Evolutionary conservation across 2,113 vertebrate genomes (phyloP).

Genomic region (Nematolebias whitei): DNA sequence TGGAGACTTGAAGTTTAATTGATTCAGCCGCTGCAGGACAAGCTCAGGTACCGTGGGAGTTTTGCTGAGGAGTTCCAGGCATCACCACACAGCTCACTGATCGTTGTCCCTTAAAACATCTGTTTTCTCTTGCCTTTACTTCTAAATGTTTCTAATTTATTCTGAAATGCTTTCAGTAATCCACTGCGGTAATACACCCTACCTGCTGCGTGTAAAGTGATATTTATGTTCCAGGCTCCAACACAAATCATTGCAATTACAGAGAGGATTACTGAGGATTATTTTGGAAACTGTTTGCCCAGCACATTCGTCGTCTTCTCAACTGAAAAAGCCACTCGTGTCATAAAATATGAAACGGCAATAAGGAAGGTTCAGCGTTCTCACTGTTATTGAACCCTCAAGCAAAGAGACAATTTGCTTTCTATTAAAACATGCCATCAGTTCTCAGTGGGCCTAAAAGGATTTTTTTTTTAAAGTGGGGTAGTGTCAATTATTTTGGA

Average conservation of each 20-base stretch:
- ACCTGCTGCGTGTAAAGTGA: background rate
- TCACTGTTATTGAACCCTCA: background rate
- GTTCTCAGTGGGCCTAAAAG: too few species aligned
- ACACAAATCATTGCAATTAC: constrained; percentile 5
- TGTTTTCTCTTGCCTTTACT: background rate
- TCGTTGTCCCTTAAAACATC: too few species aligned
- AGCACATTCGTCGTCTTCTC: background rate
- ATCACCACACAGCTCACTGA: too few species aligned
- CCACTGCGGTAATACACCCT: constrained; percentile 13
- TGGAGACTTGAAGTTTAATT: constrained; percentile 15
- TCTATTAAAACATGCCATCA: background rate
- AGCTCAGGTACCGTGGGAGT: background rate
- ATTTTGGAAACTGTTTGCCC: constrained; percentile 1
- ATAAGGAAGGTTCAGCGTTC: background rate
- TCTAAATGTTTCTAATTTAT: constrained; percentile 13
- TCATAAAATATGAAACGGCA: background rate
- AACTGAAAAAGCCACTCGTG: background rate
- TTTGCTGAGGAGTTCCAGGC: background rate
- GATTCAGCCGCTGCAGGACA: background rate
- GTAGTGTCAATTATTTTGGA: background rate
- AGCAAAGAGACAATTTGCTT: background rate
- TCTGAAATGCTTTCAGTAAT: constrained; percentile 15
- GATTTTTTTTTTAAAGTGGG: too few species aligned
- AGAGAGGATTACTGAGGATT: constrained; percentile 18
- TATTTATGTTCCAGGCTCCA: constrained; percentile 13